phyloP scores from a whole-genome alignment of 2,797 vertebrate genomes.

The Lacerta viridis region DNA sequence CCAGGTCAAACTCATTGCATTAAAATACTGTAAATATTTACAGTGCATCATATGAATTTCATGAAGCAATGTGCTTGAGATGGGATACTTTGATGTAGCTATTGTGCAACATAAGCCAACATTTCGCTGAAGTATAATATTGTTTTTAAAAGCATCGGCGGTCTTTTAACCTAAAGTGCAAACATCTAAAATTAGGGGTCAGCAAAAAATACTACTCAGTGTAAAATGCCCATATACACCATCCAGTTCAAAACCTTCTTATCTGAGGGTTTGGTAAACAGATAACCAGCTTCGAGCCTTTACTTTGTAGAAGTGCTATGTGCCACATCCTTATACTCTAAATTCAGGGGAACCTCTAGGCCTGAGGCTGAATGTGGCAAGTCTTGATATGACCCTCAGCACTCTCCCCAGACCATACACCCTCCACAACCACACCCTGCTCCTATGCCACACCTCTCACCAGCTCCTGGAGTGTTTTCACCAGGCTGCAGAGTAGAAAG shows the following conservation, averaged over 20 bases:
- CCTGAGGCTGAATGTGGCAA: too few species aligned
- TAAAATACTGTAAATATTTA: slow-evolving; percentile 49
- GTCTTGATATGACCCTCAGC: too few species aligned
- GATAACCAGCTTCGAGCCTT: not conserved
- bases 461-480: too few species aligned
- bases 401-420: too few species aligned
- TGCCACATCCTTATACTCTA: too few species aligned
- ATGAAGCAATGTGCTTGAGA: slow-evolving; percentile 20
- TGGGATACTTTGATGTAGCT: slow-evolving; percentile 21
- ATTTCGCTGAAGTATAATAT: slow-evolving; percentile 14
- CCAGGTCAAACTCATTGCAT: slow-evolving; percentile 32
- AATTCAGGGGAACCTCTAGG: too few species aligned
- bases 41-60: slow-evolving; percentile 39
- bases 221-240: not conserved
- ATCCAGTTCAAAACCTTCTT: not conserved
- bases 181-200: slow-evolving; percentile 11
- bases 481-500: too few species aligned
- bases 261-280: not conserved
- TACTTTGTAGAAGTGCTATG: not conserved
- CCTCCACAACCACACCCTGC: too few species aligned
- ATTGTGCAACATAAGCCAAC: slow-evolving; percentile 19
- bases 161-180: slow-evolving; percentile 26
- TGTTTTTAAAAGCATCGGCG: slow-evolving; percentile 22
- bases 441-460: too few species aligned
- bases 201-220: not conserved